Evolutionary conservation across 1,140 invertebrate species (phyloP), one percentile per base, ranked within the genome.

Genomic region (Brachionus paranguensis): DNA sequence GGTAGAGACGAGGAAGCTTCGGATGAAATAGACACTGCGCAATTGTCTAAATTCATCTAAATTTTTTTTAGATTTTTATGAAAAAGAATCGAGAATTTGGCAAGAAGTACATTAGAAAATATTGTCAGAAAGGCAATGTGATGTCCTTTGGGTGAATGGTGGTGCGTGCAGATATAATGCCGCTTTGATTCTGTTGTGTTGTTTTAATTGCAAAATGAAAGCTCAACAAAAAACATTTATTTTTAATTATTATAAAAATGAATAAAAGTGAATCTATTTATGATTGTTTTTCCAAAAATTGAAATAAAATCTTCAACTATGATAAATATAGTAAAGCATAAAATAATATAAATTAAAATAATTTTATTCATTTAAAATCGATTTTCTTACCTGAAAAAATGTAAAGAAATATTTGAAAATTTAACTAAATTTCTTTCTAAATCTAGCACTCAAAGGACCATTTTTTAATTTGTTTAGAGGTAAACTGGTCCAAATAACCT

Each of bases 1-100:
- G 68, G 10, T 33, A 43, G 7, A 24, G 68, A 72, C 29, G 65
- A 68, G 6, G 41, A 72, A 17, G 68, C 33, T 72, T 43, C 68
- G n/a, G 33, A 72, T 43, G 68, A 72, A 20, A 72, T 43, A 72
- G 68, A 72, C 41, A 43, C 68, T 72, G 68, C 37, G 68, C 68
- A 72, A 72, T 72, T 72, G 37, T 72, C 68, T 43, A 43, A 43
- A 72, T 47, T 72, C 68, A 72, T 72, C 68, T 72, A 72, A 72
- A 72, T 41, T 72, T 43, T 33, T 60, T 64, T 17, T 10, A 43
- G 17, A 43, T 20, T 20, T 12, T 33, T 11, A 68, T 29, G 12
- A 11, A 11, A 68, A 68, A 11, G 14, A 29, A 33, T 29, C 1
- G 0, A 29, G 24, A 29, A 7, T n/a, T 27, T 27, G 3, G 17